These are phyloP conservation scores for Melipona quadrifasciata DNA, from an alignment of 1,140 invertebrate genomes.

Conservation along the genomic window DNA sequence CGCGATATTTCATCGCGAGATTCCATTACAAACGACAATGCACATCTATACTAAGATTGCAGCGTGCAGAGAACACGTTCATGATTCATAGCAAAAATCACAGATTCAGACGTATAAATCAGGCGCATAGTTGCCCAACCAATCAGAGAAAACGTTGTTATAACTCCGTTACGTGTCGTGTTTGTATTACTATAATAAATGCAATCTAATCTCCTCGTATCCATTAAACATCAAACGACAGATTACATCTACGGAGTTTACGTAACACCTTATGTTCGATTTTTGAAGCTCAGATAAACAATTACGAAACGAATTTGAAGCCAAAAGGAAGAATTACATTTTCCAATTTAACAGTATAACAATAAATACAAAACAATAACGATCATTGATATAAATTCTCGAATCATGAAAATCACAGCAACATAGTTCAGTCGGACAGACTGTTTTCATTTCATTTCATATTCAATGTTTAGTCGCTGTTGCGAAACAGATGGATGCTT, in stretches of 20 bases:
- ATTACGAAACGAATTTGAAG: neutral
- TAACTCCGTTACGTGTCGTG: neutral
- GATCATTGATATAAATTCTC: neutral
- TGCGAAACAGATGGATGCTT: neutral
- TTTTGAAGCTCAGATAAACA: neutral
- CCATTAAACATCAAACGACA: slow-evolving; percentile 1
- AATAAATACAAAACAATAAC: neutral
- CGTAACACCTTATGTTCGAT: neutral
- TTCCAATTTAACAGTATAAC: neutral
- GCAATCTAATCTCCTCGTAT: neutral
- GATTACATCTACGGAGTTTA: neutral
- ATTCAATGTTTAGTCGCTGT: neutral
- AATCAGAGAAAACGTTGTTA: no score
- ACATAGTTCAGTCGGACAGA: no score
- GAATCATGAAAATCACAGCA: no score
- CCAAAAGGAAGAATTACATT: neutral
- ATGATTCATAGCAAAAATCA: slow-evolving; percentile 4
- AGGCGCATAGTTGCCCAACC: neutral
- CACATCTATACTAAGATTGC: neutral
- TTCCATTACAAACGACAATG: neutral
- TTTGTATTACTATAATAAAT: neutral
- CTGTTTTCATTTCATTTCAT: no score
- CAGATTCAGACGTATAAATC: neutral
- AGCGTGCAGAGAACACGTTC: no score
- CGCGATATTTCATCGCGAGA: neutral